Base-by-base conservation (phyloP, 1,140 invertebrate species). In the Zaprionus kolodkinae region DNA sequence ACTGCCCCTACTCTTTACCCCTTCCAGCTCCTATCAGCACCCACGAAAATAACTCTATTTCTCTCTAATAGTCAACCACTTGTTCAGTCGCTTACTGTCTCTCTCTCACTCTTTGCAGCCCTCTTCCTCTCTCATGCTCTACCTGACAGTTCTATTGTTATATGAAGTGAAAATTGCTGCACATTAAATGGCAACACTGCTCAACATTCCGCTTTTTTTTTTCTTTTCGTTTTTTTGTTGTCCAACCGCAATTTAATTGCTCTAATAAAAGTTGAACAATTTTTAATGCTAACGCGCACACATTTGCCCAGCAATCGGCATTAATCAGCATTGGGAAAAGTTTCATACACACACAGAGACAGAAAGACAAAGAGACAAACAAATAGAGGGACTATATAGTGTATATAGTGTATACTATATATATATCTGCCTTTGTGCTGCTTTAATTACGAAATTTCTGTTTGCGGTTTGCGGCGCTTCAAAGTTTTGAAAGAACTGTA, bases 261-360 rank as follows among this genome's bases (percentile, higher is more conserved):
- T 78, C 84, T 78, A 88, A 87, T 87, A 88, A 87, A 88, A 87
- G 84, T 88, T 80, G 56, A 76, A 68, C 62, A 83, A 81, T 83
- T 89, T 69, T 86, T 88, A 89, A 88, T 88, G 84, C 80, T 89
- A 88, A 84, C 82, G 85, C 80, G 84, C 71, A 89, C 85, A 88
- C 84, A 88, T 88, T 88, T 88, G 85, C 68, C 43, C 69, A 54
- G 70, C 84, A 69, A 84, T 84, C 77, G 63, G 77, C 84, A 88
- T 88, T 88, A 89, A 88, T 88, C 84, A 88, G 85, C 80, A 86
- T 83, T 79, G 69, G 71, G 71, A 64, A 66, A 59, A 71, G 36
- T 60, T 50, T 17, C 54, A 15, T 36, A 2, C n/a, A n/a, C n/a
- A n/a, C n/a, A n/a, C n/a, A n/a, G n/a, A n/a, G n/a, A n/a, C 2